Conservation (phyloP, 2,797 vertebrate species). For the Coendou prehensilis region DNA sequence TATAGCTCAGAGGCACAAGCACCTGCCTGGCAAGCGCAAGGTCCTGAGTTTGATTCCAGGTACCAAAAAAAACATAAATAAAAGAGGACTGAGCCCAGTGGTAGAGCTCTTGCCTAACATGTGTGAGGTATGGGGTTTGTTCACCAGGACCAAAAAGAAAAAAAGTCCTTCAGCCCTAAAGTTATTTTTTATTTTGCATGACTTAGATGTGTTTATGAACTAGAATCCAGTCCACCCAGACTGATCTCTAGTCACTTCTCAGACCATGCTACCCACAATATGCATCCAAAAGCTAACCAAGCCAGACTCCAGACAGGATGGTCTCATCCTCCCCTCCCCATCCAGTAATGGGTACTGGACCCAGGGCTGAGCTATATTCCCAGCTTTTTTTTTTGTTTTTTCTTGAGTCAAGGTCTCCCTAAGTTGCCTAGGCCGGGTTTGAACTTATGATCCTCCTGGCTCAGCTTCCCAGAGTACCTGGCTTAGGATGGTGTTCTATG, state of each 20-base stretch:
- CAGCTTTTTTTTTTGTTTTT: not conserved
- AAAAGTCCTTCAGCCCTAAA: conserved; percentile 15
- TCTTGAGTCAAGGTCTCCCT: no score
- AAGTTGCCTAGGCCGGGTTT: not conserved
- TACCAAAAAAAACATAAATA: no score
- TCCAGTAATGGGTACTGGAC: not conserved
- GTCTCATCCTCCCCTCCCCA: not conserved
- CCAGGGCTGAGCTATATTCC: not conserved
- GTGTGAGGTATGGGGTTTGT: not conserved
- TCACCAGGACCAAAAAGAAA: not conserved
- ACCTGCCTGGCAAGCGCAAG: no score
- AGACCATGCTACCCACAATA: not conserved
- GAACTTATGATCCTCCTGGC: not conserved
- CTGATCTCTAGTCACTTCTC: not conserved
- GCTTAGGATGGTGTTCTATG: not conserved
- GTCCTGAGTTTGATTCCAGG: no score
- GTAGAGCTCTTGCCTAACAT: not conserved
- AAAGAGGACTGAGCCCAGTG: not conserved
- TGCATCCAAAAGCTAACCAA: not conserved
- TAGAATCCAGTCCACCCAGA: conserved; percentile 12
- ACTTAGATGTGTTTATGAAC: not conserved
- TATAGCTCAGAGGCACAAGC: no score
- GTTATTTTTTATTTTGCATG: not conserved
- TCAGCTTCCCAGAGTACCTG: not conserved
- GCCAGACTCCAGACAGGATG: not conserved